Percentiles rank a stretch among this genome's conserved stretches.
Evolutionary conservation across 2,888 invertebrate genomes (phyloP).

Genomic region (Auanema sp.): DNA sequence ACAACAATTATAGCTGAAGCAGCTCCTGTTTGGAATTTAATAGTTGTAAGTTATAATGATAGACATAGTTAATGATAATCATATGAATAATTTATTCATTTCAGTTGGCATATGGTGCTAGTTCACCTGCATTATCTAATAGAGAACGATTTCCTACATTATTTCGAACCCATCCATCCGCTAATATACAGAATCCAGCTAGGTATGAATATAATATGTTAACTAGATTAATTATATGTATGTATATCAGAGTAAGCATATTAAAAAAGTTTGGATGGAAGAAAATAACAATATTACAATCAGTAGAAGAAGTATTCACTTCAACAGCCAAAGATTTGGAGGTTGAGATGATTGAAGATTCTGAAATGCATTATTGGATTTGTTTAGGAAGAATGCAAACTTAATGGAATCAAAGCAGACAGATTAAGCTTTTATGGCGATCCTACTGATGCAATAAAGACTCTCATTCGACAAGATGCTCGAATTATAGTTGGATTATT

Average conservation of each 20-base stretch:
- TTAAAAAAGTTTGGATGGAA: slow-evolving; percentile 98
- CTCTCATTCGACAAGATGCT: slow-evolving; percentile 88
- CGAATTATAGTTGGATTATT: slow-evolving; percentile 96
- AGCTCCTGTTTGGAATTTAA: slow-evolving; percentile 99
- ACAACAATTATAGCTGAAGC: slow-evolving; percentile 99
- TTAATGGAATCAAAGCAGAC: slow-evolving; percentile 88
- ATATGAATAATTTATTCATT: slow-evolving; percentile 11
- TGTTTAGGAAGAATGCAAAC: slow-evolving; percentile 78
- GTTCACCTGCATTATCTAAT: slow-evolving; percentile 95
- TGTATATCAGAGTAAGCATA: slow-evolving; percentile 76
- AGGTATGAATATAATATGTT: slow-evolving; percentile 28
- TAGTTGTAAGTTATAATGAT: slow-evolving; percentile 80
- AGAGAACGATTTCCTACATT: slow-evolving; percentile 93
- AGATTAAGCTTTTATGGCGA: slow-evolving; percentile 95
- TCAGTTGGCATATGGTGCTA: slow-evolving; percentile 96
- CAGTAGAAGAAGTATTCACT: slow-evolving; percentile 84
- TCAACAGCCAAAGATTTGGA: slow-evolving; percentile 94
- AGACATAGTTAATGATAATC: slow-evolving; percentile 4
- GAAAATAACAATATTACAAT: slow-evolving; percentile 92
- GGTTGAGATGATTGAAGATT: slow-evolving; percentile 3
- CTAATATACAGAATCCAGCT: slow-evolving; percentile 80
- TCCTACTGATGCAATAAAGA: slow-evolving; percentile 88
- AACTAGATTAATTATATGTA: slow-evolving; percentile 6
- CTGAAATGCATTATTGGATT: not conserved
- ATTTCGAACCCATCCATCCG: slow-evolving; percentile 97